Conservation (phyloP, 2,113 vertebrate genomes). For the Ceyx melanurus region DNA sequence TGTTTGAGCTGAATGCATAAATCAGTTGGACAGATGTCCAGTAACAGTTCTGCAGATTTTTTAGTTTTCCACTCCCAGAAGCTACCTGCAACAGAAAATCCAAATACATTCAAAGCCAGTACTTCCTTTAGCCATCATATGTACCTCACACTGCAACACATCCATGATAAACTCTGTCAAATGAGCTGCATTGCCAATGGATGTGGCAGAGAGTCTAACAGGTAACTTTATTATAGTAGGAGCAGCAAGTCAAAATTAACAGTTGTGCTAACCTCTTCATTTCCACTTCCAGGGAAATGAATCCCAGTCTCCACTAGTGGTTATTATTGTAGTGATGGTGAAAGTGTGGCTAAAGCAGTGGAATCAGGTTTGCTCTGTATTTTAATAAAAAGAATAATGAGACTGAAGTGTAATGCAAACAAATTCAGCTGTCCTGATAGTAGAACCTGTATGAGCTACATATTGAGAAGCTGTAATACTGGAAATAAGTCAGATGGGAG, state of each 20-base stretch:
- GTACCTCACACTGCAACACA: not conserved
- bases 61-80: not conserved
- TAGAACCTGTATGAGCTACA: not conserved
- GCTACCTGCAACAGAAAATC: not conserved
- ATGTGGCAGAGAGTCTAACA: rapidly evolving
- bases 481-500: not conserved
- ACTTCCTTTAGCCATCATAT: not conserved
- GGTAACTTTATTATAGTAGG: not conserved
- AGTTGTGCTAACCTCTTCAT: not conserved
- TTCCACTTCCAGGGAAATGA: not conserved
- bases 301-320: not conserved
- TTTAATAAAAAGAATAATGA: not conserved
- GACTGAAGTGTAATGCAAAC: not conserved
- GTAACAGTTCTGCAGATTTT: not conserved
- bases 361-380: not conserved
- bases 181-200: not conserved
- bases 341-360: not conserved
- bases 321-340: not conserved
- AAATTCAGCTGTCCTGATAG: not conserved
- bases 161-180: not conserved
- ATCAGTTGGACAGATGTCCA: not conserved
- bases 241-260: slow-evolving; percentile 15
- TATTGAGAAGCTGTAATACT: not conserved
- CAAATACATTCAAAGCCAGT: not conserved
- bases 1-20: not conserved